These are phyloP conservation scores for Sesamia nonagrioides DNA, from an alignment of 1,140 invertebrate species.

Conservation along the genomic window DNA sequence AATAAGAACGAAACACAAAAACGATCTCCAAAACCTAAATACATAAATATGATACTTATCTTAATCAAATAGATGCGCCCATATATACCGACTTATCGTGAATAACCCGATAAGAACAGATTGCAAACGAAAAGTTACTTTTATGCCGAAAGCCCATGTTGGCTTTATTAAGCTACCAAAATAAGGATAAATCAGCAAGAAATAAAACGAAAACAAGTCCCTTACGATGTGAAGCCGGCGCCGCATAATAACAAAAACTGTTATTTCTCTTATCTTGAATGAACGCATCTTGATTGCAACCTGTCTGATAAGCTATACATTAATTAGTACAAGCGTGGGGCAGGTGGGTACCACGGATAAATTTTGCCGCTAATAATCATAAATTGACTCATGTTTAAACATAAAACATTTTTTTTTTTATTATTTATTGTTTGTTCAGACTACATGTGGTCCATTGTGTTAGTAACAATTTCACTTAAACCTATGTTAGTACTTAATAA, in stretches of 20 bases:
- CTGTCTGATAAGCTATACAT: slow-evolving; percentile 22
- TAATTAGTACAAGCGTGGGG: slow-evolving; percentile 9
- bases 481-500: too few relatives aligned
- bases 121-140: slow-evolving; percentile 3
- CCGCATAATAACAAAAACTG: slow-evolving; percentile 13
- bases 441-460: too few relatives aligned
- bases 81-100: neutral
- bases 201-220: neutral
- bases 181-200: neutral
- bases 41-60: slow-evolving; percentile 12
- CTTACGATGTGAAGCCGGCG: neutral
- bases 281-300: slow-evolving; percentile 25
- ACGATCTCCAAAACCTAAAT: neutral
- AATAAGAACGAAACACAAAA: neutral
- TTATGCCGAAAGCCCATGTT: neutral
- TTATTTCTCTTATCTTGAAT: slow-evolving; percentile 26
- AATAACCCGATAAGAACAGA: slow-evolving; percentile 17
- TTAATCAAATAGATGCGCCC: neutral
- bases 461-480: too few relatives aligned
- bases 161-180: neutral
- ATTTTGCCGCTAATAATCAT: slow-evolving; percentile 40
- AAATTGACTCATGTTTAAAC: slow-evolving; percentile 16
- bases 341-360: slow-evolving; percentile 18
- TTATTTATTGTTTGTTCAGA: too few relatives aligned
- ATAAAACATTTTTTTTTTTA: too few relatives aligned